These are phyloP conservation scores for Ciconia nigra DNA, from an alignment of 2,797 vertebrate genomes.

Conservation along the genomic window DNA sequence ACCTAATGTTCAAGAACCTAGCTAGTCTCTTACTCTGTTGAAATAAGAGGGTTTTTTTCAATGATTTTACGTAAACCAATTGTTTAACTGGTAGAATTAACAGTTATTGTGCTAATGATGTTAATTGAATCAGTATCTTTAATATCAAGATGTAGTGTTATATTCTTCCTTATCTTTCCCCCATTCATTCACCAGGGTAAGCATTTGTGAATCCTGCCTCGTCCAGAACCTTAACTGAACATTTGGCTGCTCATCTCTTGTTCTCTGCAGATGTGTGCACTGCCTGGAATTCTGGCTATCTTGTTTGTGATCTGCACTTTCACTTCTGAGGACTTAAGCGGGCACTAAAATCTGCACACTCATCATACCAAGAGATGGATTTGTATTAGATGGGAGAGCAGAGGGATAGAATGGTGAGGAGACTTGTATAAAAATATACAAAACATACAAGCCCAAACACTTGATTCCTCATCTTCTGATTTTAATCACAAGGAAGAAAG, in stretches of 20 bases:
- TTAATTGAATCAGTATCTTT: neutral
- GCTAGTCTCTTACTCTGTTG: neutral
- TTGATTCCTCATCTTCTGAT: neutral
- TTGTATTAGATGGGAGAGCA: neutral
- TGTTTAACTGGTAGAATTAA: neutral
- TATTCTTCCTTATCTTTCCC: neutral
- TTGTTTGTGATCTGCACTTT: neutral
- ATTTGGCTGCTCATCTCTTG: neutral
- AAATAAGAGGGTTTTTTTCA: neutral
- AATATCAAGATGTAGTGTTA: neutral
- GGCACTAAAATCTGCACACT: neutral
- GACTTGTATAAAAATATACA: neutral
- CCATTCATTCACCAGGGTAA: neutral
- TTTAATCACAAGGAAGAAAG: neutral
- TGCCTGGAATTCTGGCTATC: neutral
- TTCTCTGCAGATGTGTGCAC: neutral
- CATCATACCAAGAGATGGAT: neutral
- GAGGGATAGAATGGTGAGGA: neutral
- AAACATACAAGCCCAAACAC: neutral
- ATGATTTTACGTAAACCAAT: neutral
- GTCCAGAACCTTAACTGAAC: neutral
- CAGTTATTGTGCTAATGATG: neutral
- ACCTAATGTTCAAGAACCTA: neutral
- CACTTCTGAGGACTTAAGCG: neutral
- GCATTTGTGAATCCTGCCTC: neutral